A percentile compares a stretch with the other conserved stretches of the same genome.
Conservation (phyloP, 2,888 invertebrate species). For the Tuta absoluta region DNA sequence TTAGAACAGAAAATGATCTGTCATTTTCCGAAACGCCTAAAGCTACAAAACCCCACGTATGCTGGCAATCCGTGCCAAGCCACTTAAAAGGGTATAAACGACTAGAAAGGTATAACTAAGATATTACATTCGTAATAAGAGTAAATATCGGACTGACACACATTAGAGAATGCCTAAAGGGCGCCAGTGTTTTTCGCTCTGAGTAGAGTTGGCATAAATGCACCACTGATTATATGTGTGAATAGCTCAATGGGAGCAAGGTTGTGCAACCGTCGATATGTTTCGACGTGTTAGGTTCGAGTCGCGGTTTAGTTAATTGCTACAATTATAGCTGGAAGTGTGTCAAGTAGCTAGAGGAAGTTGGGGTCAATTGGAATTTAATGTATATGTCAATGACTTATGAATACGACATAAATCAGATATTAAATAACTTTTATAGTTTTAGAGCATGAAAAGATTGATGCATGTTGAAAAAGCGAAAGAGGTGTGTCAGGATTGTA, state of each 20-base stretch:
- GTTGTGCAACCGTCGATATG: constrained; percentile 72
- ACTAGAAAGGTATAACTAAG: constrained; percentile 21
- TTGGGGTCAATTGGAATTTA: constrained; percentile 38
- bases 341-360: constrained; percentile 67
- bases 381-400: neutral
- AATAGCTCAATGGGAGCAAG: constrained; percentile 69
- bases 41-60: constrained; percentile 11
- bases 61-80: constrained; percentile 13
- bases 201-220: constrained; percentile 62
- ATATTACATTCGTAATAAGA: constrained; percentile 26
- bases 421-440: too few species aligned
- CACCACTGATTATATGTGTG: constrained; percentile 60
- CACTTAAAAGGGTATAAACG: constrained; percentile 18
- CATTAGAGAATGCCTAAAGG: constrained; percentile 46
- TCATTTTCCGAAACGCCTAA: constrained; percentile 2
- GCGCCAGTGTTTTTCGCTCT: constrained; percentile 47
- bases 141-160: constrained; percentile 27
- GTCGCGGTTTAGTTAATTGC: constrained; percentile 64
- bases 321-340: constrained; percentile 74
- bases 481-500: too few species aligned
- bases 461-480: too few species aligned
- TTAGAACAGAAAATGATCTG: constrained; percentile 13
- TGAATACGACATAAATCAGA: too few species aligned
- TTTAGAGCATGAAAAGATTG: too few species aligned
- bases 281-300: constrained; percentile 64